Base-by-base conservation (phyloP, 2,797 vertebrate species). In the Okamejei kenojei region DNA sequence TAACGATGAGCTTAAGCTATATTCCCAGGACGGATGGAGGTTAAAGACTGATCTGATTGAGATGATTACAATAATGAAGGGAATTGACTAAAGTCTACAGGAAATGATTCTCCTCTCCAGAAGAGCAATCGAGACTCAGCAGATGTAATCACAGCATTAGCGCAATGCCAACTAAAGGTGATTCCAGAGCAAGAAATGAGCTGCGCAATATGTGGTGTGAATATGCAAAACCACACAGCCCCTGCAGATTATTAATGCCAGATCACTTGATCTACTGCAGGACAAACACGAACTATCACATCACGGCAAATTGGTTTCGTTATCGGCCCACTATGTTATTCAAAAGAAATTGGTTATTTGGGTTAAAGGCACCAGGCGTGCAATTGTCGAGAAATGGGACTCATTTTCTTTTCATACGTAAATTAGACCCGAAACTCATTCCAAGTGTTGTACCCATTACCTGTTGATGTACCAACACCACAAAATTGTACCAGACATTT, bases 21-120 rank as follows among this genome's bases (percentile, higher is more conserved):
- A 82, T 58, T 82, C 80, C 21, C 80, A 1, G 80, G 45, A 58
- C 21, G 13, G 4, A 54, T 23, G 23, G 21, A 82, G 80, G 45
- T 82, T 82, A 58, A 82, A 82, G 19, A 82, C 80, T 82, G 21
- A 82, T 54, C 21, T 54, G 80, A 82, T 54, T 58, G 45, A 82
- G 54, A 13, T 61, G 26, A 61, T 84, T 61, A n/a, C 58, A 84
- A 84, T 61, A 84, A 84, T 84, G 23, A 84, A 84, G 81, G 81
- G 26, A 84, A 84, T 29, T 29, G 54, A 61, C 23, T 15, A 29
- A 61, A 58, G 81, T 58, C 10, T 11, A 61, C 11, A 15, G 26
- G 54, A 61, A 84, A 84, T 84, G 54, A 84, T 84, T 61, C 54
- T 68, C 21, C 29, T 10, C 15, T 88, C 84, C 65, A 10, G 17